Evolutionary conservation across 2,113 vertebrate species (phyloP).

Genomic region (Vimba vimba): DNA sequence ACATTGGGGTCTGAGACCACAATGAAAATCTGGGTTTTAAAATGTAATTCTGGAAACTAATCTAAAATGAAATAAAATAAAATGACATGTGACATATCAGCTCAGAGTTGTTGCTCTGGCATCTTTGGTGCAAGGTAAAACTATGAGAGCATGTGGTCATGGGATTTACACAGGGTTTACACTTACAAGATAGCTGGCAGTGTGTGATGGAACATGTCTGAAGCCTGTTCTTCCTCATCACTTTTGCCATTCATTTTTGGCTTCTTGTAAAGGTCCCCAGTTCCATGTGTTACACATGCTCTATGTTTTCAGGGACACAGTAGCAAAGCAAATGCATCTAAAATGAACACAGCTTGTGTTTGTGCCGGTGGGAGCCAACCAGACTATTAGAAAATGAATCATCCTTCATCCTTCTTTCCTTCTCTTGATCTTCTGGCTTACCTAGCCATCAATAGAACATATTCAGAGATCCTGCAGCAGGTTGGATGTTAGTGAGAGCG

Average conservation of each 20-base stretch:
- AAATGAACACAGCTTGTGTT: slow-evolving; percentile 8
- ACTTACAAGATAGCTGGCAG: not conserved
- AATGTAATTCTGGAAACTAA: too few species aligned
- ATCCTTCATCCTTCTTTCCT: slow-evolving; percentile 2
- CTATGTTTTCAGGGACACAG: slow-evolving; percentile 2
- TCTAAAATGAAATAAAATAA: not conserved
- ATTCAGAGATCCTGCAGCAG: not conserved
- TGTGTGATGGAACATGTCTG: not conserved
- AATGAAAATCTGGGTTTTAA: too few species aligned
- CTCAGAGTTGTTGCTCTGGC: not conserved
- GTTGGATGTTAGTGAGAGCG: slow-evolving; percentile 10
- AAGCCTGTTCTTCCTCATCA: not conserved
- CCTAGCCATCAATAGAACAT: not conserved
- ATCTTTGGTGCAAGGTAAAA: not conserved
- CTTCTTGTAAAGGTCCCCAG: not conserved
- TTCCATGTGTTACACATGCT: not conserved
- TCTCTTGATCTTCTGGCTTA: not conserved
- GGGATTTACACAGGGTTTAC: not conserved
- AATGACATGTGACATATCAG: not conserved
- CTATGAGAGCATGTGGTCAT: not conserved
- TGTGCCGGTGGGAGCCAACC: not conserved
- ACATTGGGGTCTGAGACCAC: too few species aligned
- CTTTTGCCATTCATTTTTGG: not conserved
- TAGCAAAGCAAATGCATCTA: not conserved
- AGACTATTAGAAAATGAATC: slow-evolving; percentile 8